Base-by-base conservation (phyloP, 1,140 invertebrate species). In the Calycopis cecrops region DNA sequence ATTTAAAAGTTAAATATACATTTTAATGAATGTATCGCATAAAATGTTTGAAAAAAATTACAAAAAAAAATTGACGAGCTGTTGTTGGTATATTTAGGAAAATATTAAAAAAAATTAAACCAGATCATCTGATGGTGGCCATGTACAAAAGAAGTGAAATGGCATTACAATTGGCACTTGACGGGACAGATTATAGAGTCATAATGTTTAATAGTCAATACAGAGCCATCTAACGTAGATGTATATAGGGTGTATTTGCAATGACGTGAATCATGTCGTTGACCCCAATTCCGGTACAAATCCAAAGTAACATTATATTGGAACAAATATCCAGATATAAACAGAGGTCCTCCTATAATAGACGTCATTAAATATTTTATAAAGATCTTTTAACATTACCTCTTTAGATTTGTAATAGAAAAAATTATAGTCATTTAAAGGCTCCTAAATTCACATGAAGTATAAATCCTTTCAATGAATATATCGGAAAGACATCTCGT, bases 11-110 rank as follows among this genome's bases (percentile, higher is more conserved):
- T 79, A 74, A 77, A 78, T 85, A 68, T 85, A 77, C 79, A 81
- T 83, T 79, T 75, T 67, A 69, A 61, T 70, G 60, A 78, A 79
- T 86, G 80, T 81, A 76, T 77, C 69, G 55, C 58, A 60, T 70
- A 81, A 83, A 81, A 70, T 80, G 77, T 76, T 81, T 81, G 76
- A 81, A 72, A 81, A 82, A 68, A 73, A 65, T 63, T 65, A 62
- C 73, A 70, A 82, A 74, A 71, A 71, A 76, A 69, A 65, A 67
- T 65, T 76, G 65, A 69, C 81, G 84, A 83, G 84, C 81, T 80
- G 80, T 87, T 87, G 84, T 87, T 87, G 84, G 84, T 85, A 87
- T 85, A 84, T 85, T 85, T 84, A 85, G 84, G 65, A 81, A 84
- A 85, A 84, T 85, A 85, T 83, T 80, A 75, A 77, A 68, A 82